phyloP scores from a whole-genome alignment of 2,113 vertebrate genomes.

The Mirounga angustirostris region DNA sequence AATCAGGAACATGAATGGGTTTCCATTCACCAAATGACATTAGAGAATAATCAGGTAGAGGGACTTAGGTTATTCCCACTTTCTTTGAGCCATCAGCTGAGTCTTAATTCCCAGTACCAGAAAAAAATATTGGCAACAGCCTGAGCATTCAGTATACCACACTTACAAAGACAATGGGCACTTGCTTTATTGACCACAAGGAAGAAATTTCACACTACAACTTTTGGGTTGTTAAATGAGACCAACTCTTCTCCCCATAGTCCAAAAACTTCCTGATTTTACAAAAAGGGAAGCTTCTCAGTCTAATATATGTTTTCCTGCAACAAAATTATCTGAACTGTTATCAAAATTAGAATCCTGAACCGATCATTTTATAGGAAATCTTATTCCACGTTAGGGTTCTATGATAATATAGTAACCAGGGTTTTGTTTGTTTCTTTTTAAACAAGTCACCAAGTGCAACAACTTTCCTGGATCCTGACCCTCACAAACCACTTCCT shows the following conservation, averaged over 20 bases:
- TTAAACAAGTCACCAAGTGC: not conserved
- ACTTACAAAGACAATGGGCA: not conserved
- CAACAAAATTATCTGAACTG: not conserved
- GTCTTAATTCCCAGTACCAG: not conserved
- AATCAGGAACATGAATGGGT: not conserved
- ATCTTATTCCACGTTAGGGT: not conserved
- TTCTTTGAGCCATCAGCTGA: not conserved
- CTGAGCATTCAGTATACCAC: not conserved
- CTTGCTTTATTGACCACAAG: not conserved
- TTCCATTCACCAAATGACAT: not conserved
- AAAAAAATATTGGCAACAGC: not conserved
- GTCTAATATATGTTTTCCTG: not conserved
- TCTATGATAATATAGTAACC: not conserved
- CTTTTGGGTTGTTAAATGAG: not conserved
- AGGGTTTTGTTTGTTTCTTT: not conserved
- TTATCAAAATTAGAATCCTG: not conserved
- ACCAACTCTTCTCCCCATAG: not conserved
- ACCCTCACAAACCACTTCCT: not conserved
- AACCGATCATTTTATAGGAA: not conserved
- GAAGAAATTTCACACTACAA: not conserved
- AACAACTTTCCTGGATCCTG: not conserved
- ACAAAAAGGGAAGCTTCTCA: not conserved
- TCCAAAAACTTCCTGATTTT: not conserved
- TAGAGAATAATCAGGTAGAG: not conserved
- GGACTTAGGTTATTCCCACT: not conserved